A percentile compares a stretch with the other conserved stretches of the same genome.
Evolutionary conservation across 1,140 invertebrate species (phyloP).

Genomic region (Drosophila teissieri): DNA sequence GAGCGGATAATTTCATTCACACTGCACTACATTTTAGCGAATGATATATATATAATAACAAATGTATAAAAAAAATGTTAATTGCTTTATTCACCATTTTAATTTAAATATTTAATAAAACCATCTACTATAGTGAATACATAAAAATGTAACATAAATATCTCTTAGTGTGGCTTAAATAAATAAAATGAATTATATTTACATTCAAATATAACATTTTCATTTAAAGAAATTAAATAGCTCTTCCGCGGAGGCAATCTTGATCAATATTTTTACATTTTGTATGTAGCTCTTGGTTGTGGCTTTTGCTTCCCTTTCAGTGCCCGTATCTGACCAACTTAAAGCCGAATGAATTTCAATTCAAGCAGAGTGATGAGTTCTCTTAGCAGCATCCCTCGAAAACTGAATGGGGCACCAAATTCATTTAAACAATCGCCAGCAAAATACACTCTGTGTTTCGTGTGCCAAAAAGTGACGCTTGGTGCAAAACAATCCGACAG

Average conservation of each 20-base stretch:
- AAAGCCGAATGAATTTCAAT: conserved; percentile 73
- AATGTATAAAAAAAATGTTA: not conserved
- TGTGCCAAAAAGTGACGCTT: conserved; percentile 73
- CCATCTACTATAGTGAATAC: too few species aligned
- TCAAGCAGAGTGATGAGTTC: conserved; percentile 64
- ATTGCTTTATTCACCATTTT: too few species aligned
- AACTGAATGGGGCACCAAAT: conserved; percentile 62
- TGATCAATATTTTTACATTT: too few species aligned
- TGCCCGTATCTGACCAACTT: conserved; percentile 61
- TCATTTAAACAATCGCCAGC: conserved; percentile 76
- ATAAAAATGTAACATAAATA: too few species aligned
- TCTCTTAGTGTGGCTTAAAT: too few species aligned
- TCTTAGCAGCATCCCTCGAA: conserved; percentile 60
- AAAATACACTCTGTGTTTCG: conserved; percentile 15
- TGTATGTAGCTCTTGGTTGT: not conserved
- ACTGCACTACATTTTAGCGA: not conserved
- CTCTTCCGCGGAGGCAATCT: too few species aligned
- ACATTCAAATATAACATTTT: too few species aligned
- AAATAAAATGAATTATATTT: too few species aligned
- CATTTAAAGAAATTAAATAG: too few species aligned
- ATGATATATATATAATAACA: not conserved
- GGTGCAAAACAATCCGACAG: conserved; percentile 58
- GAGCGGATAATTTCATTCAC: conserved; percentile 17
- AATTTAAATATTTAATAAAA: too few species aligned
- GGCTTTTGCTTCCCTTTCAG: conserved; percentile 8